Conservation (phyloP, 2,113 vertebrate genomes). For the Azemiops feae region DNA sequence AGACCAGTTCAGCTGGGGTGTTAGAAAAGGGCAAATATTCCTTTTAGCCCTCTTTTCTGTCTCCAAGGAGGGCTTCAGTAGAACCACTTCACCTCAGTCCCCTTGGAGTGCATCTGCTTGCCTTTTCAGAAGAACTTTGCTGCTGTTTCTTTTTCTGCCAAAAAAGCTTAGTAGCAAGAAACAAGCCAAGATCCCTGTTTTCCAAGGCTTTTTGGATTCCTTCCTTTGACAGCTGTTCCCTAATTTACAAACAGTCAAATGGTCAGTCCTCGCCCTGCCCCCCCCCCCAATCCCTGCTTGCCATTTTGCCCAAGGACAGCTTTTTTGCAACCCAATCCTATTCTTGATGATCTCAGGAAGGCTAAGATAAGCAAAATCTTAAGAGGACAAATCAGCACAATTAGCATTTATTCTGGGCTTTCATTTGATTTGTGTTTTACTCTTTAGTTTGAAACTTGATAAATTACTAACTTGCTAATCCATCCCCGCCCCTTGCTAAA, state of each 20-base stretch:
- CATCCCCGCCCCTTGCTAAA: not conserved
- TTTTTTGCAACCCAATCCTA: not conserved
- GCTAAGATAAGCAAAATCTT: not conserved
- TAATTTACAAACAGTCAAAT: not conserved
- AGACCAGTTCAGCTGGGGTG: not conserved
- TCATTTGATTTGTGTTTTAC: not conserved
- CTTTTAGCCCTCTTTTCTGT: not conserved
- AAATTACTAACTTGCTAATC: not conserved
- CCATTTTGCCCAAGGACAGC: not conserved
- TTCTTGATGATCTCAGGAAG: not conserved
- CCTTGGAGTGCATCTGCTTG: not conserved
- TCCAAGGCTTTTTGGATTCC: not conserved
- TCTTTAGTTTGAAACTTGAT: not conserved
- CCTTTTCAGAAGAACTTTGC: not conserved
- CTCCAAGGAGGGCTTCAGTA: not conserved
- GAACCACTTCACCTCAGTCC: not conserved
- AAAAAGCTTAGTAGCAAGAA: not conserved
- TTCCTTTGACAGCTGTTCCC: not conserved
- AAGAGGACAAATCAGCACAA: not conserved
- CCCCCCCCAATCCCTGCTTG: not conserved
- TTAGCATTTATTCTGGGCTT: not conserved
- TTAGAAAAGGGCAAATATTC: not conserved
- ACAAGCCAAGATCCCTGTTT: not conserved
- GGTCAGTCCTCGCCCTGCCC: accelerated
- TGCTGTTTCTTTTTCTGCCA: not conserved